Evolutionary conservation across 2,797 vertebrate genomes (phyloP).

Genomic region (Balearica regulorum): DNA sequence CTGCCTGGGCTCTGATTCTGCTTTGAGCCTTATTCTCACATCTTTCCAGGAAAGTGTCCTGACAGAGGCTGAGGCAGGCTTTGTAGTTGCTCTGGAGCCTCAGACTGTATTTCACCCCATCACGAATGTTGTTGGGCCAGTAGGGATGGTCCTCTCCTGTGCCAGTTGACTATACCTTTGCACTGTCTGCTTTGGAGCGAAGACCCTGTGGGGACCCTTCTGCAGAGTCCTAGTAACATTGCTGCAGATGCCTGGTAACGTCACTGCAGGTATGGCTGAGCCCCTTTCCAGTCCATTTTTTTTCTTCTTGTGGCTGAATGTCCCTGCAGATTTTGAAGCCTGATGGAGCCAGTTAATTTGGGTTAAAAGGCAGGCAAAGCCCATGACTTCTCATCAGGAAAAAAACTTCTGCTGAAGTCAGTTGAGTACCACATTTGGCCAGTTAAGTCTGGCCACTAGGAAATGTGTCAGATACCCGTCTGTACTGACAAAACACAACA

Average conservation of each 20-base stretch:
- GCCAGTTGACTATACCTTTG: background rate
- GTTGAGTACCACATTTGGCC: background rate
- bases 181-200: background rate
- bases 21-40: background rate
- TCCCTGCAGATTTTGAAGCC: background rate
- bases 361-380: background rate
- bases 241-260: background rate
- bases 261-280: background rate
- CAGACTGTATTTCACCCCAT: background rate
- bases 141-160: background rate
- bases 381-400: background rate
- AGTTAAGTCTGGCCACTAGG: background rate
- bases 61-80: background rate
- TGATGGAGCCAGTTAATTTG: background rate
- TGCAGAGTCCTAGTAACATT: background rate
- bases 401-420: background rate
- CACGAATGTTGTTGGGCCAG: background rate
- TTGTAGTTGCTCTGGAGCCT: background rate
- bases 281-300: background rate
- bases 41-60: background rate
- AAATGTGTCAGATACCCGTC: background rate
- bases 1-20: background rate
- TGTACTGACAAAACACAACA: background rate
- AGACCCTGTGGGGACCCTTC: background rate
- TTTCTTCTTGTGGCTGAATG: background rate